Base-by-base conservation (phyloP, 2,113 vertebrate species). In the Fregetta grallaria region DNA sequence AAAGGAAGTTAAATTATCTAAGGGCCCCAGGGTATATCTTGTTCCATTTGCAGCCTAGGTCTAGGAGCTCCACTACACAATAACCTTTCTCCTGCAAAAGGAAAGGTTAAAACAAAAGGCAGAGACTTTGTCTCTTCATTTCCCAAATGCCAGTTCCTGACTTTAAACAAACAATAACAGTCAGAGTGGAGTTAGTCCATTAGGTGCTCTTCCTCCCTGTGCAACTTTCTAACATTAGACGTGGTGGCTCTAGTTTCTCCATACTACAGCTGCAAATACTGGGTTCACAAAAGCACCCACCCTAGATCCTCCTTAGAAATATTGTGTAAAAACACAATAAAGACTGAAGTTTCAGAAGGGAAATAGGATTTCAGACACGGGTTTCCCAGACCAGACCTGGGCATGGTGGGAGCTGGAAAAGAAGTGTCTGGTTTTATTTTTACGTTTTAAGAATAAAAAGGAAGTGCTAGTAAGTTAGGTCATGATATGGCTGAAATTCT, bases 201-300 rank as follows among this genome's bases (percentile, higher is more conserved):
- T 14, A 62, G 22, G 18, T 36, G 29, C 10, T 30, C 21, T 49
- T 59, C 32, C 27, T 49, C 15, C 40, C 20, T 15, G 11, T 36
- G 26, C 49, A 78, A 6, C 3, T 20, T 36, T 32, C 29, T 77
- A 38, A 42, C 0, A 0, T 52, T 40, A 49, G 30, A n/a, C 6
- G 2, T 29, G 10, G 50, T 50, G 30, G 23, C 20, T 70, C 3
- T 45, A 30, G 6, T 49, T 62, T 53, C 67, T 80, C 73, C 6
- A 10, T 15, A 49, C 4, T 21, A 18, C 0, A 0, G 13, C 58
- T 66, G n/a, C 32, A 92, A 62, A 55, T 49, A 74, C 8, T 42
- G 34, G 8, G 29, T 61, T 76, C 45, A 70, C 12, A 61, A 55
- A 91, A 63, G 4, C 5, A 14, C 15, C 5, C 10, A 50, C 17